phyloP scores from a whole-genome alignment of 2,888 invertebrate genomes.

The Philonicus albiceps region DNA sequence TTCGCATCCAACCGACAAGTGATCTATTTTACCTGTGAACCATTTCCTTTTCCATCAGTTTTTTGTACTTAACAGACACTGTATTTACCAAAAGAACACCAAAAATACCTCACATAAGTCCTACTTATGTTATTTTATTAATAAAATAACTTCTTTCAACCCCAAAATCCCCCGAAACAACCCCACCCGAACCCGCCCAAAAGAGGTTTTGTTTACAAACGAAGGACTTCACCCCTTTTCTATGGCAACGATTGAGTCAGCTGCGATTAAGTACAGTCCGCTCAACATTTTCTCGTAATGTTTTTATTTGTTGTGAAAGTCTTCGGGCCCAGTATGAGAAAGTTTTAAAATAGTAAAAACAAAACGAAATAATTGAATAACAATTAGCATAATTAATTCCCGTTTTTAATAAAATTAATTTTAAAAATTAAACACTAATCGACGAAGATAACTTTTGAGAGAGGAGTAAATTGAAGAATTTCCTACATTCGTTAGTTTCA shows the following conservation, averaged over 20 bases:
- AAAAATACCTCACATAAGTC: not conserved
- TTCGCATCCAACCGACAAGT: too few relatives aligned
- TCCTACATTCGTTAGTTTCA: too few relatives aligned
- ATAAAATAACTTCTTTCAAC: not conserved
- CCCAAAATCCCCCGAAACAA: not conserved
- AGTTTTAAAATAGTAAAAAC: too few relatives aligned
- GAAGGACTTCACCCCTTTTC: not conserved
- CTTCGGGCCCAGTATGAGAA: not conserved
- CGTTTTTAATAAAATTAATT: not conserved
- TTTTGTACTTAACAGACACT: not conserved
- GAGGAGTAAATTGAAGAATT: too few relatives aligned
- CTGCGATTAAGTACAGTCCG: not conserved
- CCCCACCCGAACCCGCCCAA: not conserved
- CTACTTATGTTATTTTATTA: not conserved
- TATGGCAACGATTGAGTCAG: not conserved
- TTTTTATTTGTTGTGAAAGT: not conserved
- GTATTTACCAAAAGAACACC: not conserved
- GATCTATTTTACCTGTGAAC: too few relatives aligned
- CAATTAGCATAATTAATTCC: not conserved
- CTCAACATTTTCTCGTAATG: not conserved
- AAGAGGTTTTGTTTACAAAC: not conserved
- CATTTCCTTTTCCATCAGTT: too few relatives aligned
- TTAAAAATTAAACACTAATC: not conserved
- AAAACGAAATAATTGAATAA: not conserved
- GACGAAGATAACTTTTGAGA: too few relatives aligned